Percentiles rank a stretch among this genome's conserved stretches.
Conservation (phyloP, 2,113 vertebrate species). For the Chunga burmeisteri region DNA sequence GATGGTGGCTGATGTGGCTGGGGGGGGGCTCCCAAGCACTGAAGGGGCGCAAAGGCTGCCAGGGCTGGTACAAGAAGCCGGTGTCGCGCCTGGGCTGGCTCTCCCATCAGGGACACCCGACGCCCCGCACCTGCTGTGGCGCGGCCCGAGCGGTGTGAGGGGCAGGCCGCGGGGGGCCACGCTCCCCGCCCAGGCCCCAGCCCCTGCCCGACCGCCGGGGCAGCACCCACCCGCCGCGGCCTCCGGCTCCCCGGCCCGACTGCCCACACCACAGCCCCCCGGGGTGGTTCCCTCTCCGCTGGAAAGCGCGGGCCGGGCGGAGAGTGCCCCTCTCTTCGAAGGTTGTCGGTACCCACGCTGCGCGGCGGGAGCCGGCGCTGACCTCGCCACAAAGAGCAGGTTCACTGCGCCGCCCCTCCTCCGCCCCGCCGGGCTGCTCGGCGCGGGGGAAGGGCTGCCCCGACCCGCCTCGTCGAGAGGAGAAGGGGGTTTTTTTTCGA, state of each 20-base stretch:
- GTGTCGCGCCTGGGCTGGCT: fast-evolving
- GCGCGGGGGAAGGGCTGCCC: neutral
- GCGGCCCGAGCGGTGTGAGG: neutral
- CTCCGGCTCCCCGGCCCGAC: too few relatives aligned
- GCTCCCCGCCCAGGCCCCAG: neutral
- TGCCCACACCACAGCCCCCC: too few relatives aligned
- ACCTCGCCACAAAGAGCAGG: constrained; percentile 91
- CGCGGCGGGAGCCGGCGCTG: constrained; percentile 76
- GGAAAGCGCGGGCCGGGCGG: neutral
- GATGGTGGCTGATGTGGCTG: neutral
- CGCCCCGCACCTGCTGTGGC: neutral
- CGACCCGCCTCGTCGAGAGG: constrained; percentile 24
- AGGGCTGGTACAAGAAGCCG: too few relatives aligned
- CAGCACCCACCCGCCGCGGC: too few relatives aligned
- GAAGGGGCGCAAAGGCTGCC: neutral
- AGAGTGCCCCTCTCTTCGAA: constrained; percentile 68
- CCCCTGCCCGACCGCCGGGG: neutral
- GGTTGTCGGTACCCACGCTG: constrained; percentile 73
- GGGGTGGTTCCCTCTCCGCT: too few relatives aligned
- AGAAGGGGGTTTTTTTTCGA: neutral
- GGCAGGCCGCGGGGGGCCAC: too few relatives aligned
- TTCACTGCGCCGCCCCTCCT: constrained; percentile 80
- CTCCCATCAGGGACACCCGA: neutral
- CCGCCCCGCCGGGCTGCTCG: constrained; percentile 37
- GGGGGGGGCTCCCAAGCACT: neutral